Percentiles rank a stretch among this genome's conserved stretches.
phyloP scores from a whole-genome alignment of 2,113 vertebrate species.

The Parus major region DNA sequence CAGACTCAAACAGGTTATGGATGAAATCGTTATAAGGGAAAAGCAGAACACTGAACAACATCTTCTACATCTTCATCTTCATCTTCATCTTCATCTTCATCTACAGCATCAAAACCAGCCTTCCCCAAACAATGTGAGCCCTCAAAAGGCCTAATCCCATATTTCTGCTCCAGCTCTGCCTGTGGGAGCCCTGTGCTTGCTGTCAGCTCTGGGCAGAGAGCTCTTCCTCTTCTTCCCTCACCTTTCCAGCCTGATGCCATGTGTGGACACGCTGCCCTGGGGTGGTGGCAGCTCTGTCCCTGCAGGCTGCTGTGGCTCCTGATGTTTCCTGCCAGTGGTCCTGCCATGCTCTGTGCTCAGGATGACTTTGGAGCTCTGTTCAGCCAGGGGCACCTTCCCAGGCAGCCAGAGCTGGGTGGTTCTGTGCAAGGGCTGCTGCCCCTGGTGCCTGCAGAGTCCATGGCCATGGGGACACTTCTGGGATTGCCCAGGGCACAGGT shows the following conservation, averaged over 20 bases:
- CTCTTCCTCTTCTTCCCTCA: not conserved
- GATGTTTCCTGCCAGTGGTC: not conserved
- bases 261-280: not conserved
- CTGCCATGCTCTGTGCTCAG: not conserved
- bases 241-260: not conserved
- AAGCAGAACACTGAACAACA: not conserved
- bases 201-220: not conserved
- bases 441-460: not conserved
- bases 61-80: not conserved
- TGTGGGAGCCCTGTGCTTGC: not conserved
- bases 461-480: not conserved
- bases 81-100: not conserved
- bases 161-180: not conserved
- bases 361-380: not conserved
- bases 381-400: not conserved
- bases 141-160: not conserved
- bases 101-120: not conserved
- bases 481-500: not conserved
- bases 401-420: conserved; percentile 10
- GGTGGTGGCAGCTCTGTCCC: not conserved
- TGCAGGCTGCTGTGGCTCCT: not conserved
- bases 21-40: not conserved
- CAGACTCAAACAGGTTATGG: not conserved
- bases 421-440: not conserved
- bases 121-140: fast-evolving